A percentile compares a stretch with the other conserved stretches of the same genome.
phyloP scores from a whole-genome alignment of 2,797 vertebrate species.

The Crocidura indochinensis region DNA sequence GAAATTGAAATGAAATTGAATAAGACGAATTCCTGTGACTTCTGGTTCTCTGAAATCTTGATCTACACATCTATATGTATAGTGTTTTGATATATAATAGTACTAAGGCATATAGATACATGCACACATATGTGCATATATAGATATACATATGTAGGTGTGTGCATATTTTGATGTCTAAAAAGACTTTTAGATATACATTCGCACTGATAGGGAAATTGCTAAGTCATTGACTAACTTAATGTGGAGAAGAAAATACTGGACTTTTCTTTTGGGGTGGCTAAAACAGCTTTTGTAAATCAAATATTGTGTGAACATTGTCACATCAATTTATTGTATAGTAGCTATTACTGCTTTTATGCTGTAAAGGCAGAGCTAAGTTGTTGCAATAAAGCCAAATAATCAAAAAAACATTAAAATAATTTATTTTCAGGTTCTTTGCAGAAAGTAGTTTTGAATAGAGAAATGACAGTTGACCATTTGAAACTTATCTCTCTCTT shows the following conservation, averaged over 20 bases:
- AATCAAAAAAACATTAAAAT: slow-evolving; percentile 4
- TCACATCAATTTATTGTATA: background rate
- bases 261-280: background rate
- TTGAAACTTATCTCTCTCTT: slow-evolving; percentile 16
- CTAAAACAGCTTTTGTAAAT: slow-evolving; percentile 28
- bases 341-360: background rate
- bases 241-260: background rate
- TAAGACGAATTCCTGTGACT: slow-evolving; percentile 78
- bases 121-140: background rate
- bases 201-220: background rate
- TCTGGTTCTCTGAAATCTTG: slow-evolving; percentile 68
- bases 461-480: slow-evolving; percentile 53
- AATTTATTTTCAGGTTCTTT: background rate
- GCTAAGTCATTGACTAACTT: slow-evolving; percentile 9
- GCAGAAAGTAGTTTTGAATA: slow-evolving; percentile 6
- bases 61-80: background rate
- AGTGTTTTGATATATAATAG: background rate
- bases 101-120: background rate
- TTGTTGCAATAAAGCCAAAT: background rate
- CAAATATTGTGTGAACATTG: slow-evolving; percentile 36
- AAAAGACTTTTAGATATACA: slow-evolving; percentile 3
- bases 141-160: background rate
- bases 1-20: slow-evolving; percentile 80
- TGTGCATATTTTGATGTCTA: background rate
- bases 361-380: background rate